Conservation (phyloP, 2,113 vertebrate species). For the Sturnus vulgaris region DNA sequence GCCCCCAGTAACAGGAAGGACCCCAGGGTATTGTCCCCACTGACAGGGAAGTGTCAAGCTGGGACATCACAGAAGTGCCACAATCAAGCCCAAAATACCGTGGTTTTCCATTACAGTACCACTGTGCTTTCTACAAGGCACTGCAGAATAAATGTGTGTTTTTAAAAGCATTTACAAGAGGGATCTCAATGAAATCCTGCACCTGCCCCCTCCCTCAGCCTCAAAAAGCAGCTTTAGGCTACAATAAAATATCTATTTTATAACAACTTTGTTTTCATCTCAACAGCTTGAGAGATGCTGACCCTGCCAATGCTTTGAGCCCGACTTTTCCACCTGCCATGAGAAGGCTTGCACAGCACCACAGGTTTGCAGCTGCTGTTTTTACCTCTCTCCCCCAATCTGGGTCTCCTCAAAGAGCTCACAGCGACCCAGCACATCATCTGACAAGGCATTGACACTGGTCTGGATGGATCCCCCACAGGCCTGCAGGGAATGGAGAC, state of each 20-base stretch:
- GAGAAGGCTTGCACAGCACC: not conserved
- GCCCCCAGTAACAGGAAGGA: not conserved
- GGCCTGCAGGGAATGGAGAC: slow-evolving; percentile 71
- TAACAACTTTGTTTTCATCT: not conserved
- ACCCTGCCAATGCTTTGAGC: not conserved
- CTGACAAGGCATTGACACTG: slow-evolving; percentile 79
- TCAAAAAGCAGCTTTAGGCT: not conserved
- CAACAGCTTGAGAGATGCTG: not conserved
- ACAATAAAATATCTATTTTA: not conserved
- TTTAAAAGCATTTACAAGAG: not conserved
- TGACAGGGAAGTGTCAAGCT: accelerated
- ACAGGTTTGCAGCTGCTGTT: not conserved
- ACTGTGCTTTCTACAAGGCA: not conserved
- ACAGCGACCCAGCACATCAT: slow-evolving; percentile 90
- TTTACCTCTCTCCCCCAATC: slow-evolving; percentile 93
- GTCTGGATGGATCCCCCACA: slow-evolving; percentile 98
- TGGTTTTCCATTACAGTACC: not conserved
- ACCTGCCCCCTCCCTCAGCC: not conserved
- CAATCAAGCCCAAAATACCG: accelerated
- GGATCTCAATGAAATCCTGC: not conserved
- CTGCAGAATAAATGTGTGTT: accelerated
- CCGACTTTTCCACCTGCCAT: accelerated
- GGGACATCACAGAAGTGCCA: not conserved
- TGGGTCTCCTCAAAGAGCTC: slow-evolving; percentile 92
- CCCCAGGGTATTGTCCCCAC: accelerated